Base-by-base conservation (phyloP, 92 coral and sea anemone genomes). In the Actinostola sp. region DNA sequence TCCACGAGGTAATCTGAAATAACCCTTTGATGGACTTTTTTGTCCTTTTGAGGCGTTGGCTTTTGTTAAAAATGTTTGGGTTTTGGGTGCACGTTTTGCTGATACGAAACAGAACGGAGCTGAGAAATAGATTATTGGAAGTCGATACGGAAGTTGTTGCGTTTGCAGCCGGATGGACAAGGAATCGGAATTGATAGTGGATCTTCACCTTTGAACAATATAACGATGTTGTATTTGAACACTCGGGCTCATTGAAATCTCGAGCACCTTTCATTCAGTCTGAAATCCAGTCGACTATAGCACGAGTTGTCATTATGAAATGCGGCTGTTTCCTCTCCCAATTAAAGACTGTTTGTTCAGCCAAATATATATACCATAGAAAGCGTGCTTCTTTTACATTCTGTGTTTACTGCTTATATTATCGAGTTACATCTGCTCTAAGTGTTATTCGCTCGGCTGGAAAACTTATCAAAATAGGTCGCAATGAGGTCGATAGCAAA, bases 401-500 rank as follows among this genome's bases (percentile, higher is more conserved):
- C 39, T 8, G 30, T 70, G 75, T 70, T 70, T 70, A 70, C 75
- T 49, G 21, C 59, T 52, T 19, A 3, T 8, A 1, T 51, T 32
- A 55, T 46, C 24, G 48, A 55, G 26, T 25, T 70, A 51, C 63
- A 70, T 53, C 75, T 70, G 75, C 64, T 17, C 33, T 50, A 23
- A 70, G 39, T 35, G 35, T 38, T 52, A 41, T 32, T 52, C 75
- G 49, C 58, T 30, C 39, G 41, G 72, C 17, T 46, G 56, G 72
- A 46, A 45, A 66, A 48, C 36, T 12, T 44, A 25, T 44, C 20
- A 26, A 66, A 66, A 46, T 66, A 66, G 21, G 23, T 66, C 58
- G 41, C 72, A 66, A 66, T 66, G 57, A 66, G 72, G 72, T 46
- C 35, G 57, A 45, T 44, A 66, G 72, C 72, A 66, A 66, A 66